These are phyloP conservation scores for Epizoanthus ramosus DNA, from an alignment of 92 coral and sea anemone genomes.

Conservation along the genomic window DNA sequence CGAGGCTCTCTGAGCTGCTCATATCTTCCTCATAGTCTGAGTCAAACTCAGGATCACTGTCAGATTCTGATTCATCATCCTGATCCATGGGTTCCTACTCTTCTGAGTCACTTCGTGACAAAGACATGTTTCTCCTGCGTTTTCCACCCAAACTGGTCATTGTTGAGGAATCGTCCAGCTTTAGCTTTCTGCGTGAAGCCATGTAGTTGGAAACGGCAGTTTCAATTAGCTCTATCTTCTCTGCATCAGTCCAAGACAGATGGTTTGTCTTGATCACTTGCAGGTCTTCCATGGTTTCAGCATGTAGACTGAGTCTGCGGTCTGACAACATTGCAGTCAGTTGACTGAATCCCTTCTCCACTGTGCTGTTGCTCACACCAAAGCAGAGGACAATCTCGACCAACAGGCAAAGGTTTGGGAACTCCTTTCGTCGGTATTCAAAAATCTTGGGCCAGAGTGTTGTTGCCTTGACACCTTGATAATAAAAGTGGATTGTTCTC, in stretches of 20 bases:
- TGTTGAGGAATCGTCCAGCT: background rate
- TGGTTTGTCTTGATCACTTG: constrained; percentile 18
- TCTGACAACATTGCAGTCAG: background rate
- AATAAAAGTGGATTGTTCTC: background rate
- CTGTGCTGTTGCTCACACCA: too few relatives aligned
- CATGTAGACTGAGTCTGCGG: constrained; percentile 26
- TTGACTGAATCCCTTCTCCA: too few relatives aligned
- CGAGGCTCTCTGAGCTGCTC: background rate
- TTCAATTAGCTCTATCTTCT: constrained; percentile 27
- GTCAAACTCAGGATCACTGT: background rate
- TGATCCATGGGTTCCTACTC: background rate
- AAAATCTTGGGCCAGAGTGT: constrained; percentile 27
- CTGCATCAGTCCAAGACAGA: constrained; percentile 20
- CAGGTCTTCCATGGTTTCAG: constrained; percentile 27
- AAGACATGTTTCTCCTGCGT: background rate
- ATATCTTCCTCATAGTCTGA: background rate
- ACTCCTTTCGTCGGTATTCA: background rate
- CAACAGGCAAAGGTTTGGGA: too few relatives aligned
- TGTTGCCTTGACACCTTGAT: constrained; percentile 24
- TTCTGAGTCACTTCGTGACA: constrained; percentile 2
- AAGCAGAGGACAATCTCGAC: too few relatives aligned
- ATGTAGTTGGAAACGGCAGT: constrained; percentile 30
- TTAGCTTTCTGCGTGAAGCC: constrained; percentile 25
- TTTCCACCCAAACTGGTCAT: background rate
- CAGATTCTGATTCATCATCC: constrained; percentile 23